Evolutionary conservation across 2,797 vertebrate species (phyloP), one percentile per base, ranked within the genome.

Genomic region (Acomys russatus): DNA sequence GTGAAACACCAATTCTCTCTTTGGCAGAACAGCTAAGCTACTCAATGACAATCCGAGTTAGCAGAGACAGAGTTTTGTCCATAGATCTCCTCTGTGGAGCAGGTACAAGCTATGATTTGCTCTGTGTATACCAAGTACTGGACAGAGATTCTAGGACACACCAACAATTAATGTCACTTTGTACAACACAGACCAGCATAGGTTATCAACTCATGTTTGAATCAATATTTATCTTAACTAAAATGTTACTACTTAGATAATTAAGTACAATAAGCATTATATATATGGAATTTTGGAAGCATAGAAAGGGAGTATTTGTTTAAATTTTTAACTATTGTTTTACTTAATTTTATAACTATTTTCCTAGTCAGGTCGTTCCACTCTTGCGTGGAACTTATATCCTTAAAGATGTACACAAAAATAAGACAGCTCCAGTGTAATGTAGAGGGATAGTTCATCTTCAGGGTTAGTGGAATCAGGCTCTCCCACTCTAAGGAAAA

Each of bases 41-140:
- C 30, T 63, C 78, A 70, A 93, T 80, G 77, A 93, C 96, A 96
- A 90, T 97, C 12, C 82, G 94, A 92, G 87, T 86, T 54, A 96
- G 38, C 14, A 83, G 96, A 95, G 79, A 70, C 91, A 97, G 54
- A 96, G 71, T 73, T 97, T 97, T 97, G 76, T 97, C 97, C 73
- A 76, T 85, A 56, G 88, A 82, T 82, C 97, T 97, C 96, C n/a
- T 96, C 97, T 97, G 91, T 89, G 77, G 94, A 92, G 74, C 77
- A 97, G 74, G 74, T 93, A 96, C 97, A 98, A 98, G 98, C 98
- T 98, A 87, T 93, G 97, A 98, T 98, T 94, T 98, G 97, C 97
- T 96, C 0, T 82, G 68, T 95, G 95, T 66, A 92, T 54, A 88
- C 93, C 96, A 97, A 98, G 98, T 98, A 96, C 95, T 96, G 97